phyloP scores from a whole-genome alignment of 2,113 vertebrate species.

The Arenaria interpres region DNA sequence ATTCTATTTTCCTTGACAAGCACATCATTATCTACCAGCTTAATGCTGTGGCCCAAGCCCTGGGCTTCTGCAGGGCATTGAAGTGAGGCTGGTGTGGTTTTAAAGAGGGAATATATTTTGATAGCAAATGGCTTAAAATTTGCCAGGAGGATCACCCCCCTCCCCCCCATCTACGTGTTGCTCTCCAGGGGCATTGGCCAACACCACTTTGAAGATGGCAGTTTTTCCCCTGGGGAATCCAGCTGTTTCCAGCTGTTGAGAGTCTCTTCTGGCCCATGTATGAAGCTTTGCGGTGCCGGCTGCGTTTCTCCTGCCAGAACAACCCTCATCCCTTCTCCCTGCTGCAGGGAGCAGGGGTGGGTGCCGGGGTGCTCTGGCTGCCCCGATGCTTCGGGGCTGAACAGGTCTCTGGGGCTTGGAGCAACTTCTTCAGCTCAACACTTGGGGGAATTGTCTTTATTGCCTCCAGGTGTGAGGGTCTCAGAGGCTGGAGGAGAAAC shows the following conservation, averaged over 20 bases:
- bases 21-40: not conserved
- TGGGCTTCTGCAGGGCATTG: not conserved
- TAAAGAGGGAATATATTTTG: not conserved
- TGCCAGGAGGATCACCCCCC: not conserved
- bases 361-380: fast-evolving
- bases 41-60: not conserved
- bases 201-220: not conserved
- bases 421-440: not conserved
- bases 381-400: not conserved
- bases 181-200: not conserved
- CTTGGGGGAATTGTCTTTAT: not conserved
- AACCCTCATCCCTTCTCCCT: not conserved
- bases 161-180: not conserved
- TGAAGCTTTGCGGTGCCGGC: not conserved
- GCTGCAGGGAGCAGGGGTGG: fast-evolving
- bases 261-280: not conserved
- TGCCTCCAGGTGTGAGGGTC: fast-evolving
- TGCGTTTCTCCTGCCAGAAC: fast-evolving
- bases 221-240: not conserved
- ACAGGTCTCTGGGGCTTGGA: not conserved
- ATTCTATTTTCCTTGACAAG: not conserved
- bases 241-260: not conserved
- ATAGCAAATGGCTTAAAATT: not conserved
- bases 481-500: not conserved
- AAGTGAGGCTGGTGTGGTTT: not conserved